Base-by-base conservation (phyloP, 2,113 vertebrate genomes). In the Arothron firmamentum region DNA sequence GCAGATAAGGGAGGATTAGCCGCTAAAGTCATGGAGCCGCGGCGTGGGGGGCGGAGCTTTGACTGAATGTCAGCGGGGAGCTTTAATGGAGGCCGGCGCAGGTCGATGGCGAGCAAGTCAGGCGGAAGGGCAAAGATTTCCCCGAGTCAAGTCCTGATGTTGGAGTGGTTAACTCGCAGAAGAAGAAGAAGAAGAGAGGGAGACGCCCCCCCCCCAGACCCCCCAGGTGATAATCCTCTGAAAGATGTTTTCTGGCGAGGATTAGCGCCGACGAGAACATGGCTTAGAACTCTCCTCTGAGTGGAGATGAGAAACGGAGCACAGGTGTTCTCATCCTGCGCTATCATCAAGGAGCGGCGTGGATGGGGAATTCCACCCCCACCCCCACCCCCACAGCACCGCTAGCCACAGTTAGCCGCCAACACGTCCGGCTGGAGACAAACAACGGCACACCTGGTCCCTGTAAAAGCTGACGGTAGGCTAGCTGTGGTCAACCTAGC, bases 171-270 rank as follows among this genome's bases (percentile, higher is more conserved):
- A 68, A 79, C 53, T 59, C 41, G 42, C 16, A 31, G 73, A 62
- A 53, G 53, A 19, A 50, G 56, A 45, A 52, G 57, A 61, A 42
- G 64, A 62, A 60, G 62, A 63, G 41, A 55, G 42, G 69, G 53
- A 77, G 61, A 8, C 38, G 52, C 64, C 12, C 34, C 62, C 63
- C 63, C 70, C 58, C 52, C 70, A 62, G 60, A 59, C 75, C 73
- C 80, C 77, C 79, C 72, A 71, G 84, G 84, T 88, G 83, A 81
- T 91, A 91, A 89, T 91, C 88, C 89, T 81, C 85, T 81, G 82
- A 86, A 87, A 91, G 87, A 82, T 87, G 87, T 88, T 88, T 88
- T 86, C 85, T 85, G 73, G 81, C 68, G 52, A 75, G 90, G 90
- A 91, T 91, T 90, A 88, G 83, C 65, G 79, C 69, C 71, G 77